Evolutionary conservation across 2,888 invertebrate genomes (phyloP).

Genomic region (Torymus aiolomorphi): DNA sequence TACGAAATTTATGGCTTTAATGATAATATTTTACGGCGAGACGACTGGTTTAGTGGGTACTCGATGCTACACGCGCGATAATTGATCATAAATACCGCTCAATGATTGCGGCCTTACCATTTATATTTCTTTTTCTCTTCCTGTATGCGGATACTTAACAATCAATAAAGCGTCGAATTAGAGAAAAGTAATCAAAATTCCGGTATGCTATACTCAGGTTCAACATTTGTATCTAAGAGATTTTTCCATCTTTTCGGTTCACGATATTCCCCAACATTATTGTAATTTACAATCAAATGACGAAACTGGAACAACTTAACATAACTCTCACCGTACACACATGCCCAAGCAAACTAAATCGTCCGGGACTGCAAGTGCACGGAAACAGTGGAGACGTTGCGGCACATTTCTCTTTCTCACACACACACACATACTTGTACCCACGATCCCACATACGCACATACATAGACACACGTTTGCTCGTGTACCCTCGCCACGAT

Average conservation of each 20-base stretch:
- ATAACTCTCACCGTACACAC: too few relatives aligned
- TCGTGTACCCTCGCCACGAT: not conserved
- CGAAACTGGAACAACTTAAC: too few relatives aligned
- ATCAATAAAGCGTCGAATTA: not conserved
- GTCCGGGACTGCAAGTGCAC: too few relatives aligned
- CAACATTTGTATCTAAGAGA: too few relatives aligned
- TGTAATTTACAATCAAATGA: too few relatives aligned
- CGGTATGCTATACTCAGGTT: too few relatives aligned
- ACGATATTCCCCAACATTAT: too few relatives aligned
- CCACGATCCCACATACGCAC: too few relatives aligned
- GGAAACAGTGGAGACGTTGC: too few relatives aligned
- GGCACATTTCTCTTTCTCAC: slow-evolving; percentile 15
- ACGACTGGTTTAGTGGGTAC: not conserved
- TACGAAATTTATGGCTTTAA: slow-evolving; percentile 27
- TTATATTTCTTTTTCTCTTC: not conserved
- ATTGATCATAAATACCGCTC: slow-evolving; percentile 9
- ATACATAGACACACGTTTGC: too few relatives aligned
- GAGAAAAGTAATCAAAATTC: too few relatives aligned
- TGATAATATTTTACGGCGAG: slow-evolving; percentile 11
- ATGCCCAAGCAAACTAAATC: not conserved
- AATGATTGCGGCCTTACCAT: not conserved
- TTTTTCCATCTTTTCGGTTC: too few relatives aligned
- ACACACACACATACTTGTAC: not conserved
- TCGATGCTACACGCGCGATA: not conserved
- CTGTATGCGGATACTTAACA: not conserved